phyloP scores from a whole-genome alignment of 53 echinoderm and acorn worm genomes.

The Astropecten irregularis region DNA sequence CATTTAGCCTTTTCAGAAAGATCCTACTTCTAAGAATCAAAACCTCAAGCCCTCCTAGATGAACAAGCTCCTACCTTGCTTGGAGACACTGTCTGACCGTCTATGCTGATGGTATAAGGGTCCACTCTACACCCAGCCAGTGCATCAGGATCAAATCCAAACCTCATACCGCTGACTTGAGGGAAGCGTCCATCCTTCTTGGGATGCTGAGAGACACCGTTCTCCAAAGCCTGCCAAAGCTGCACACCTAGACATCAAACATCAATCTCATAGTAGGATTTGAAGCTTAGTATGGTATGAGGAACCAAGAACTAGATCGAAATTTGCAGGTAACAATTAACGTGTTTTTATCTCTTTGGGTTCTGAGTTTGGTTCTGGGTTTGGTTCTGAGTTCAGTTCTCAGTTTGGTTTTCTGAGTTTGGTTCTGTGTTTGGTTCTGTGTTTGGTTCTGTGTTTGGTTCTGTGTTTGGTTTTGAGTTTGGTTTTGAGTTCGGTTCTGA shows the following conservation, averaged over 20 bases:
- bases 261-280: neutral
- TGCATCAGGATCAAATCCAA: constrained; percentile 72
- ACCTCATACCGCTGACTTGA: constrained; percentile 75
- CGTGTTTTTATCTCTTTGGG: too few relatives aligned
- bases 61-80: constrained; percentile 81
- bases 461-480: too few relatives aligned
- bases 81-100: constrained; percentile 62
- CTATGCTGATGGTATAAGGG: constrained; percentile 67
- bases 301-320: neutral
- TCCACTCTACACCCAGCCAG: constrained; percentile 75
- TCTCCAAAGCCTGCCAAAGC: constrained; percentile 75
- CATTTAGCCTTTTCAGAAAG: too few relatives aligned
- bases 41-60: too few relatives aligned
- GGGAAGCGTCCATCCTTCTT: constrained; percentile 86
- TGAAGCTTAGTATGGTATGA: neutral
- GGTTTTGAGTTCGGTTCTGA: too few relatives aligned
- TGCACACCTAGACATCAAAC: constrained; percentile 55
- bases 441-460: too few relatives aligned
- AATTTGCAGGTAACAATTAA: neutral
- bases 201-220: constrained; percentile 81
- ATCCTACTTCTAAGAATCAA: too few relatives aligned
- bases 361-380: too few relatives aligned
- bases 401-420: too few relatives aligned
- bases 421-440: too few relatives aligned
- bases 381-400: too few relatives aligned